Evolutionary conservation across 2,113 vertebrate genomes (phyloP), one percentile per base, ranked within the genome.

Genomic region (Cyprinus carpio): DNA sequence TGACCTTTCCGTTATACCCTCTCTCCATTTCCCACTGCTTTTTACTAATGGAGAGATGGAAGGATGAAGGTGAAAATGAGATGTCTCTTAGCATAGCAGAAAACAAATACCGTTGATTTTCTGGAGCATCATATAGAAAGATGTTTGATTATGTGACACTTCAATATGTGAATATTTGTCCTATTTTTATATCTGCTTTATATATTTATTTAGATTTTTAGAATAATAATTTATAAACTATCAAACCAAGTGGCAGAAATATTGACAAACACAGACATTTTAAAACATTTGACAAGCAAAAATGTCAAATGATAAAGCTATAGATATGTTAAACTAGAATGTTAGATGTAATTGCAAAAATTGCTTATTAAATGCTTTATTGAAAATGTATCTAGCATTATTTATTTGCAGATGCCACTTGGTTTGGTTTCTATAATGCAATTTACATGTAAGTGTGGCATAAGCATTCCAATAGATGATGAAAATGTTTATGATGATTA

Each of bases 1-100:
- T 81, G 78, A 81, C 78, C 37, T 81, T 81, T 81, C n/a, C 4
- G 4, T 81, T 81, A 43, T 25, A 27, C 9, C 16, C n/a, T 12
- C 60, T 65, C 34, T 46, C 37, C 60, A 81, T 46, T 81, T 49
- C 3, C 60, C 2, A 13, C 23, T 20, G n/a, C 25, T 49, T 29
- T 81, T 18, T 25, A 29, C 60, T 29, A 29, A 46, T 65, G 60
- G 78, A 81, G 58, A 64, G 60, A 29, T 43, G 8, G n/a, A 2
- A 40, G 29, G n/a, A n/a, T 79, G 2, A 56, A 37, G 54, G 31
- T 25, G 15, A 80, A 64, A 80, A 64, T 18, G 43, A 49, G n/a
- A 16, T 49, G 43, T 9, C 12, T 75, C 40, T 15, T 27, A 75
- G 74, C 40, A 27, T 51, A 15, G 15, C 74, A 75, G 46, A 29